phyloP scores from a whole-genome alignment of 2,113 vertebrate genomes.

The Ptilonorhynchus violaceus region DNA sequence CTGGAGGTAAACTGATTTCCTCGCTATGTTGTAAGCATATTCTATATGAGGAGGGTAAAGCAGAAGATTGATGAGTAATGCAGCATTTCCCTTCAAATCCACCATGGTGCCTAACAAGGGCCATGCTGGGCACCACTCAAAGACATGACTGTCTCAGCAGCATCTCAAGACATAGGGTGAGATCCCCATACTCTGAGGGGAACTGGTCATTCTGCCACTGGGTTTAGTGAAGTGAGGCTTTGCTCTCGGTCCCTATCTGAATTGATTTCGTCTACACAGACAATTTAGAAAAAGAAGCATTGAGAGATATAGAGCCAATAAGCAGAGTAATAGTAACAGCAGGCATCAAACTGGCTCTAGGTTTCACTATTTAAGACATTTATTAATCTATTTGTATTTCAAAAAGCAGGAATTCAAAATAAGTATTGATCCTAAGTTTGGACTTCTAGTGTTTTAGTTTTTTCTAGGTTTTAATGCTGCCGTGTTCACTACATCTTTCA shows the following conservation, averaged over 20 bases:
- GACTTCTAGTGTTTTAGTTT: not conserved
- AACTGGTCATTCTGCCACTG: not conserved
- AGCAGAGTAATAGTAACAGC: not conserved
- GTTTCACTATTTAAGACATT: not conserved
- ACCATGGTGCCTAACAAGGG: not conserved
- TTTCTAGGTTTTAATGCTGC: not conserved
- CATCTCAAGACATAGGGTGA: not conserved
- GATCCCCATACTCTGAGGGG: not conserved
- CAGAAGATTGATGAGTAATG: not conserved
- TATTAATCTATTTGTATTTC: not conserved
- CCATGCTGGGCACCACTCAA: not conserved
- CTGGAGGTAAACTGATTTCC: not conserved
- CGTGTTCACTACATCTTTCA: not conserved
- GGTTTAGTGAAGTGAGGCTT: not conserved
- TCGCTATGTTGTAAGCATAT: not conserved
- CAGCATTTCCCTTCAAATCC: not conserved
- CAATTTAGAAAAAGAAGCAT: not conserved
- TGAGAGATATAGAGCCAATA: not conserved
- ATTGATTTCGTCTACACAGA: not conserved
- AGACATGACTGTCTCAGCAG: not conserved
- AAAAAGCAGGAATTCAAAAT: not conserved
- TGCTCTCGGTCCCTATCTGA: not conserved
- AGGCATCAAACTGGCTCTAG: not conserved
- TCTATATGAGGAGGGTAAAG: not conserved
- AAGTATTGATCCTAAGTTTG: not conserved